Percentiles rank a stretch among this genome's conserved stretches.
These are phyloP conservation scores for Pristiophorus japonicus DNA, from an alignment of 2,113 vertebrate genomes.

Conservation along the genomic window DNA sequence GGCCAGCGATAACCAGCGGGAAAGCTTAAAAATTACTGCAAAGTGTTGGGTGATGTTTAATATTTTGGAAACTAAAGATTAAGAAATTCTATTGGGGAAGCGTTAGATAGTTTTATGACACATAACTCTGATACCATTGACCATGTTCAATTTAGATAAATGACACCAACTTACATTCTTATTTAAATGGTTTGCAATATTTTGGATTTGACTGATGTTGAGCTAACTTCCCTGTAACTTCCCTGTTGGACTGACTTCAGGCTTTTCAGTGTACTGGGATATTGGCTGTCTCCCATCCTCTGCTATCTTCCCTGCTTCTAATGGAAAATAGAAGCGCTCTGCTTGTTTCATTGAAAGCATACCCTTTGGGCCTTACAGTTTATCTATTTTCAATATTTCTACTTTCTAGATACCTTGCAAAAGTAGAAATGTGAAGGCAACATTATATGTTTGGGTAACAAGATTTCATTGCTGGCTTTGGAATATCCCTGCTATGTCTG, in stretches of 20 bases:
- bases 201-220: slow-evolving; percentile 18
- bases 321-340: background rate
- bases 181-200: background rate
- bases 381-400: background rate
- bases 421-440: background rate
- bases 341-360: background rate
- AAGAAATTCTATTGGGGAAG: background rate
- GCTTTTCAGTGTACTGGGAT: background rate
- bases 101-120: background rate
- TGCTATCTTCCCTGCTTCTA: background rate
- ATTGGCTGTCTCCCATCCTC: background rate
- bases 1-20: background rate
- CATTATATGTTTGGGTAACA: background rate
- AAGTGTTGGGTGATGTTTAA: background rate
- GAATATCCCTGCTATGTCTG: background rate
- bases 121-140: background rate
- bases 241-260: background rate
- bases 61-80: background rate
- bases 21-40: background rate
- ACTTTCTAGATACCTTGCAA: background rate
- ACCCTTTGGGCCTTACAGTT: background rate
- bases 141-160: background rate
- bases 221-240: background rate
- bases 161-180: background rate
- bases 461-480: background rate